Evolutionary conservation across 2,888 invertebrate species (phyloP), one percentile per base, ranked within the genome.

Genomic region (Pocota personata): DNA sequence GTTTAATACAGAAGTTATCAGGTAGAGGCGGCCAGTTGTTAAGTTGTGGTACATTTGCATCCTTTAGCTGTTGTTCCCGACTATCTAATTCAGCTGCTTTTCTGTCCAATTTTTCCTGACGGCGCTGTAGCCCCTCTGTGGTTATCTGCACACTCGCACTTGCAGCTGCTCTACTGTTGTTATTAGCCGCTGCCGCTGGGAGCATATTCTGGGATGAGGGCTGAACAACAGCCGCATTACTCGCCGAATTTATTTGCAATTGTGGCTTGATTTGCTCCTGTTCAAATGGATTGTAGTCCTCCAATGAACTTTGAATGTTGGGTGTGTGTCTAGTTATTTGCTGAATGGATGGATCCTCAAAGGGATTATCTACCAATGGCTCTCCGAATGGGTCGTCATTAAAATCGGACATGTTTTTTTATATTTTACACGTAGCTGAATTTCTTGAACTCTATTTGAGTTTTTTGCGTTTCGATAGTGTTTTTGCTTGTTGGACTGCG

Each of bases 11-110:
- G 89, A 97, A 97, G 90, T 96, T 96, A 69, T 96, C 95, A 0
- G 99, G 99, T 87, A 99, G 93, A 0, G 99, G 99, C 1, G 99
- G 99, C 98, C 99, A 99, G 93, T 99, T 99, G 92, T 99, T 99
- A 89, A 96, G 94, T 88, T 97, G 93, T 5, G 95, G 95, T 43
- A 95, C 94, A 66, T 93, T 92, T 2, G 50, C 66, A 43, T 91
- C 91, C 43, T 95, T 93, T 88, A 98, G 94, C 92, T 98, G 97
- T 88, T 98, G 97, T 92, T 98, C 98, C 89, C 97, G 95, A 88
- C 97, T 94, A 78, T 97, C 96, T 84, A 98, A 92, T 91, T 98
- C 98, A 88, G 97, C 96, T 50, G 98, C 97, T 93, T 98, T 98
- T 80, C 96, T 94, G 92, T 98, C 98, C 84, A 98, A 93, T 92